A percentile compares a stretch with the other conserved stretches of the same genome.
These are phyloP conservation scores for Coelopa pilipes DNA, from an alignment of 2,888 invertebrate species.

Conservation along the genomic window DNA sequence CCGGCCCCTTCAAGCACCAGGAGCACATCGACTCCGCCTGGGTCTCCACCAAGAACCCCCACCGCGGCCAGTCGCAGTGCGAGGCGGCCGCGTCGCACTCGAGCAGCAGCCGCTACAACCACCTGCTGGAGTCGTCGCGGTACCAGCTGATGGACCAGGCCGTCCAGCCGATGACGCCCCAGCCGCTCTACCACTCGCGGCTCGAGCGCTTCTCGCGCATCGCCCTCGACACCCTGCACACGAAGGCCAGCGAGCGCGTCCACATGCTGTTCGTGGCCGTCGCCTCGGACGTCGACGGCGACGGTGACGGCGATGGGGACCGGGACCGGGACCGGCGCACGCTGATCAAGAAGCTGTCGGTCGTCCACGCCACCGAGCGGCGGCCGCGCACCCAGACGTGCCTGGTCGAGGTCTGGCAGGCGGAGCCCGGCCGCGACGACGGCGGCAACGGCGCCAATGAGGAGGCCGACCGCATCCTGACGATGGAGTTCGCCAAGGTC, in stretches of 20 bases:
- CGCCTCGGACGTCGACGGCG: constrained; percentile 72
- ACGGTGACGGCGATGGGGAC: too few species aligned
- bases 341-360: constrained; percentile 80
- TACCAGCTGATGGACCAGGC: constrained; percentile 91
- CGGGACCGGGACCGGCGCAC: too few species aligned
- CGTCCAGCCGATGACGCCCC: constrained; percentile 77
- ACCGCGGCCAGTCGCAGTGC: constrained; percentile 75
- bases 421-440: constrained; percentile 65
- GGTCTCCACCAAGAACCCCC: constrained; percentile 73
- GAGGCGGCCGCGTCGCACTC: constrained; percentile 64
- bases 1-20: constrained; percentile 88
- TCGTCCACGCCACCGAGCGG: constrained; percentile 66
- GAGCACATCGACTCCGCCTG: constrained; percentile 80
- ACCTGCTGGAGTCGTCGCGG: constrained; percentile 74
- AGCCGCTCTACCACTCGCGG: constrained; percentile 77
- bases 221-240: constrained; percentile 80
- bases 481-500: constrained; percentile 82
- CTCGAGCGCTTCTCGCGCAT: constrained; percentile 81
- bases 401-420: constrained; percentile 85
- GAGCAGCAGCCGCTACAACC: constrained; percentile 59
- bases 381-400: constrained; percentile 74
- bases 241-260: constrained; percentile 75
- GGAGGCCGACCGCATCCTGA: constrained; percentile 67
- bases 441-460: constrained; percentile 23
- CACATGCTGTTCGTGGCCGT: constrained; percentile 87